These are phyloP conservation scores for Pimpla rufipes DNA, from an alignment of 2,888 invertebrate genomes.

Conservation along the genomic window DNA sequence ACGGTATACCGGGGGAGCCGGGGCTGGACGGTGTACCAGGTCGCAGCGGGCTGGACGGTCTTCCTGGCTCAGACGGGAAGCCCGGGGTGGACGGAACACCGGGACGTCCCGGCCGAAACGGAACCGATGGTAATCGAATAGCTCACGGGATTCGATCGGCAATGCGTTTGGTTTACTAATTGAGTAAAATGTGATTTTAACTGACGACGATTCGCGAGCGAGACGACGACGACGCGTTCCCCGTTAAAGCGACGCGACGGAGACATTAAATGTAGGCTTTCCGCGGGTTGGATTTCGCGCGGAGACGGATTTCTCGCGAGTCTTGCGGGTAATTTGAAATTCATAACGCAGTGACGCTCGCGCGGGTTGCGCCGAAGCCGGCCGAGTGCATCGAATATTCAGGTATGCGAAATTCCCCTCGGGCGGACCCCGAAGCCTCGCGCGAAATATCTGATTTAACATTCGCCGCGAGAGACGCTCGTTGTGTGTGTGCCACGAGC, in stretches of 20 bases:
- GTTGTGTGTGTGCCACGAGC: conserved; percentile 9
- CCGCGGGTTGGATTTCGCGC: neutral
- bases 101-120: conserved; percentile 90
- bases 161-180: conserved; percentile 11
- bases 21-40: conserved; percentile 95
- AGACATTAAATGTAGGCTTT: conserved; percentile 18
- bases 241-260: conserved; percentile 52
- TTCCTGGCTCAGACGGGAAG: conserved; percentile 90
- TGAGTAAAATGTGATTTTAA: conserved; percentile 55
- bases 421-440: conserved; percentile 53
- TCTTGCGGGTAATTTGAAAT: conserved; percentile 62
- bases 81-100: conserved; percentile 91
- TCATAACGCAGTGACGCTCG: conserved; percentile 62
- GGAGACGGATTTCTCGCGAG: conserved; percentile 39
- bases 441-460: conserved; percentile 65
- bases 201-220: neutral
- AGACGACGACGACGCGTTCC: neutral
- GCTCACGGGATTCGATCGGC: conserved; percentile 47
- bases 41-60: conserved; percentile 93
- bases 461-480: conserved; percentile 46
- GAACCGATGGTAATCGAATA: conserved; percentile 88
- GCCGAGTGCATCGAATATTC: conserved; percentile 69
- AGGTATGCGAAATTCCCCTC: conserved; percentile 57
- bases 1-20: conserved; percentile 96
- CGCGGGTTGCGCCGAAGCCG: conserved; percentile 61